phyloP scores from a whole-genome alignment of 2,113 vertebrate species.

The Phaethon lepturus region DNA sequence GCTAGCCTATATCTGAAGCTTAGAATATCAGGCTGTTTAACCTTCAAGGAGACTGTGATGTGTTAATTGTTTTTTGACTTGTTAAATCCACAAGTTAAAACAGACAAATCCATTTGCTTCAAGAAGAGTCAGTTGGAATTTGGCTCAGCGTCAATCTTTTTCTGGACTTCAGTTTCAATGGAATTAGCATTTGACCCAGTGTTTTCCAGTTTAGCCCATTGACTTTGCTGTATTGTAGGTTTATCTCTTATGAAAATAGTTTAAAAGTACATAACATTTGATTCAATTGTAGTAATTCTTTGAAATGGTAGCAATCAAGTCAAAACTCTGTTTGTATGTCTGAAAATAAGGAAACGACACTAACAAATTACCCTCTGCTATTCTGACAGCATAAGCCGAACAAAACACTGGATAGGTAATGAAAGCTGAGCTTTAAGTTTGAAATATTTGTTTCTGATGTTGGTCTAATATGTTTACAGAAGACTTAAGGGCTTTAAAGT shows the following conservation, averaged over 20 bases:
- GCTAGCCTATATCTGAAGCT: rapidly evolving
- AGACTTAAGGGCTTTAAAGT: background rate
- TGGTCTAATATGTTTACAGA: background rate
- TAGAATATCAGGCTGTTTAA: rapidly evolving
- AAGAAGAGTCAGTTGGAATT: background rate
- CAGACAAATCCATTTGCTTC: background rate
- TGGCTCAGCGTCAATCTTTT: background rate
- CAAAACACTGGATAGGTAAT: background rate
- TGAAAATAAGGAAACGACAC: background rate
- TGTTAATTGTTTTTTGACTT: background rate
- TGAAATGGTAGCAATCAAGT: background rate
- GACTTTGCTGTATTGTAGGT: background rate
- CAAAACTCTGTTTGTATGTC: background rate
- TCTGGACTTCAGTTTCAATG: background rate
- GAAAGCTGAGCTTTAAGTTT: background rate
- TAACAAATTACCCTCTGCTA: background rate
- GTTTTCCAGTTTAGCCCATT: background rate
- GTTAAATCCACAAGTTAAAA: background rate
- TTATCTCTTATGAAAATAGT: background rate
- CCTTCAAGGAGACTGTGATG: background rate
- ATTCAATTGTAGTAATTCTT: background rate
- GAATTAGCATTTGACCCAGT: background rate
- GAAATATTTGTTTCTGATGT: background rate
- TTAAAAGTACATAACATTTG: background rate
- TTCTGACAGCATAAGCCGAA: background rate